Evolutionary conservation across 2,113 vertebrate genomes (phyloP), one percentile per base, ranked within the genome.

Genomic region (Nansenia antarctica): DNA sequence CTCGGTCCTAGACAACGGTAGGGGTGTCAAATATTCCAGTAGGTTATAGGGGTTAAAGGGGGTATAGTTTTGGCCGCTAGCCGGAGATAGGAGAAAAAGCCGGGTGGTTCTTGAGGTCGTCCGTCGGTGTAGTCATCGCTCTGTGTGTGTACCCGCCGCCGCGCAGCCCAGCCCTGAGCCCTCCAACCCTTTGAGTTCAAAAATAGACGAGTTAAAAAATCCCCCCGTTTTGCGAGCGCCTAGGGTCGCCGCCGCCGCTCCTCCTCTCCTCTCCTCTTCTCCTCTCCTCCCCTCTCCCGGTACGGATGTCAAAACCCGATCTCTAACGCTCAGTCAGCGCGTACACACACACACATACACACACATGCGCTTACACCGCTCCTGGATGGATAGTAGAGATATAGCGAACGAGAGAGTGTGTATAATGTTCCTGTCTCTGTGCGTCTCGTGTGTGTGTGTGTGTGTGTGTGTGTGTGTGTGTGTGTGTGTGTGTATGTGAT

Each of bases 81-180:
- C 80, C 77, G 75, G 78, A 72, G 69, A 80, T 83, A 82, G 76
- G 2, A 86, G 79, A 81, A 65, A 75, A 72, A 82, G 84, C 77
- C 86, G 83, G 88, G 65, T 76, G 72, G 70, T 70, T 62, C 80
- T 78, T 84, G 78, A 49, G 71, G 58, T 60, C 45, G 62, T 57
- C 78, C 74, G 82, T 0, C 1, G 73, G 74, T 82, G 52, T 53
- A 65, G 80, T 91, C 87, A 85, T 92, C 81, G 78, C 88, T 85
- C 65, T 65, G 76, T 73, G 73, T 45, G 79, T 72, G 72, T 72
- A n/a, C n/a, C n/a, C n/a, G n/a, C 80, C 24, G 79, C 29, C 67
- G 77, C 60, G 5, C 80, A 81, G 76, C 79, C 81, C 83, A 85
- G 89, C 89, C 83, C 88, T 82, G 8, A 75, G 84, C 53, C 74